Base-by-base conservation (phyloP, 2,888 invertebrate species). In the Phyto melanocephala region DNA sequence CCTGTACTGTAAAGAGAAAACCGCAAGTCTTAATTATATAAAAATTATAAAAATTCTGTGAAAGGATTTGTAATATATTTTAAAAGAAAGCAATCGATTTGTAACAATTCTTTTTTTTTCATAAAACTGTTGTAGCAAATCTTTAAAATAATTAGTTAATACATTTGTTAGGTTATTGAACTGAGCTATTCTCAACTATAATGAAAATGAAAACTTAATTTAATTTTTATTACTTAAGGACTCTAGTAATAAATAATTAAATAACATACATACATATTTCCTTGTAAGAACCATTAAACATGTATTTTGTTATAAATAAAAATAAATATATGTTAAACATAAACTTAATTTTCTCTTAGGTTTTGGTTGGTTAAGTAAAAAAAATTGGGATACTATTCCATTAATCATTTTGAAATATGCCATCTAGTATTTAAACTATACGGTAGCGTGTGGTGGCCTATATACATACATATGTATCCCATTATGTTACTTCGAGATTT, bases 301-400 rank as follows among this genome's bases (percentile, higher is more conserved):
- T 80, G 50, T 67, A 80, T 67, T 80, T 74, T 80, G 79, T 80
- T 80, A 80, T 72, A 54, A 74, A 80, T 67, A 63, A 71, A 78
- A 63, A 71, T 33, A 58, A 54, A 63, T 56, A 72, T 74, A 74
- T n/a, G 22, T 33, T 15, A 54, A 22, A 22, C 20, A 28, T 22
- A 35, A 28, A 28, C 6, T 28, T 28, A n/a, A n/a, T n/a, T n/a
- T n/a, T n/a, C n/a, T n/a, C n/a, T n/a, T n/a, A n/a, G n/a, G n/a
- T n/a, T n/a, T n/a, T n/a, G n/a, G n/a, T n/a, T n/a, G n/a, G n/a
- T n/a, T n/a, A n/a, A n/a, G n/a, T n/a, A n/a, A n/a, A n/a, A n/a
- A n/a, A n/a, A n/a, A n/a, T n/a, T n/a, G n/a, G n/a, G n/a, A n/a
- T n/a, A n/a, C n/a, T n/a, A n/a, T n/a, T n/a, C n/a, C n/a, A n/a